Percentiles rank a stretch among this genome's conserved stretches.
Evolutionary conservation across 2,113 vertebrate genomes (phyloP).

Genomic region (Zosterops lateralis): DNA sequence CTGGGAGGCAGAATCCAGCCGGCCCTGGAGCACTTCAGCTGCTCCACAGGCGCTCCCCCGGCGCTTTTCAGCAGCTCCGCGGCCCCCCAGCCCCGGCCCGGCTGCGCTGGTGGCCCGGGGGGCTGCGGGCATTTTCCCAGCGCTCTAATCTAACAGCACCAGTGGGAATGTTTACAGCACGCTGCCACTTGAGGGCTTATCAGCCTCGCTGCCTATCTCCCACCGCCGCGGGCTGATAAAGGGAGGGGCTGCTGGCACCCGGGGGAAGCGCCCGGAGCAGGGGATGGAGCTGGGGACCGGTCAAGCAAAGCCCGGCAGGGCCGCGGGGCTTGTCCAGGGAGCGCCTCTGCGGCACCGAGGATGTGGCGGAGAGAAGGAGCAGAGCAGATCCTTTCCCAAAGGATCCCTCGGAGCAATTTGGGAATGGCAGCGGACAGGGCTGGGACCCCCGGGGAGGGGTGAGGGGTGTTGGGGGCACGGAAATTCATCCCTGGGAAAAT

Average conservation of each 20-base stretch:
- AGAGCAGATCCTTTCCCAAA: not conserved
- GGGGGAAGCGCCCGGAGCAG: not conserved
- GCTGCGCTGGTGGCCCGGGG: constrained; percentile 46
- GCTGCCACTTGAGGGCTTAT: constrained; percentile 79
- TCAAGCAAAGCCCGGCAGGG: not conserved
- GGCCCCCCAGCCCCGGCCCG: constrained; percentile 23
- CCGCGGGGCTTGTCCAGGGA: not conserved
- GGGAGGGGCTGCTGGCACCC: not conserved
- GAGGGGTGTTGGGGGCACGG: not conserved
- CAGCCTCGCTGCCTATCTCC: constrained; percentile 62
- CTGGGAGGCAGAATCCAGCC: not conserved
- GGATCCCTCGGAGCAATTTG: fast-evolving
- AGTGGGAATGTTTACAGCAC: constrained; percentile 84
- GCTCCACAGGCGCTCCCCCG: not conserved
- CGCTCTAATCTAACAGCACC: constrained; percentile 74
- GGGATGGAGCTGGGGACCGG: not conserved
- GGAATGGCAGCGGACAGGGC: not conserved
- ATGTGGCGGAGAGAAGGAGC: not conserved
- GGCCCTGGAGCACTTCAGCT: not conserved
- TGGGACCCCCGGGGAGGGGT: fast-evolving
- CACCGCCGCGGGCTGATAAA: constrained; percentile 56
- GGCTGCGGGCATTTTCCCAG: constrained; percentile 72
- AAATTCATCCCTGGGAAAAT: not conserved
- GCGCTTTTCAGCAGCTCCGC: constrained; percentile 54
- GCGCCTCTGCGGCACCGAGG: fast-evolving